Base-by-base conservation (phyloP, 2,113 vertebrate genomes). In the Australoheros scitulus region DNA sequence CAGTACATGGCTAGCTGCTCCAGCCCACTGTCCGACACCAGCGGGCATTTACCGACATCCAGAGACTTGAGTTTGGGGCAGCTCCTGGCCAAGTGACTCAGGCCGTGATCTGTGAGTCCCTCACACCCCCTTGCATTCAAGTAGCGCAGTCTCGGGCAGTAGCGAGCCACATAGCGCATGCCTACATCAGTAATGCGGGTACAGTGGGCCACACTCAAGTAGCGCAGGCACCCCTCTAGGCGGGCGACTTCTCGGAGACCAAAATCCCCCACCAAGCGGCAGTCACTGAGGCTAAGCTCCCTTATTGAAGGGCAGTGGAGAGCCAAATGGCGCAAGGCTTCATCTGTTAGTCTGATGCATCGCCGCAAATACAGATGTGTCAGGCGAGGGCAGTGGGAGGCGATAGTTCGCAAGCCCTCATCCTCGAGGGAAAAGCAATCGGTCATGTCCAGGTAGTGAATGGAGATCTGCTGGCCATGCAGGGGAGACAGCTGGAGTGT, bases 161-260 rank as follows among this genome's bases (percentile, higher is more conserved):
- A 99, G 72, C 98, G 99, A 61, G 98, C 97, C 20, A 99, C 95
- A 77, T 99, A 99, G 74, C 98, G 98, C 87, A 99, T 91, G 63
- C 98, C 98, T 83, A 99, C 98, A 0, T 99, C 98, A 0, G 98
- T 99, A 93, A 99, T 97, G 8, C 98, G 98, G 74, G 96, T 94
- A 60, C 98, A 99, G 96, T 99, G 98, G 7, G 98, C 98, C 29
- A 99, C 97, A 84, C 98, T 99, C 59, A 99, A 97, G 94, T 99
- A 99, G 9, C 97, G 96, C 72, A 99, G 96, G 60, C 97, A 97
- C 1, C 96, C 96, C 94, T 99, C 98, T 93, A 99, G 95, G 47
- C 98, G 98, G 82, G 98, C 98, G 1, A 99, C 97, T 91, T 99
- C 98, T 0, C 98, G 96, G 90, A 99, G 93, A 85, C 98, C 97